A percentile compares a stretch with the other conserved stretches of the same genome.
phyloP scores from a whole-genome alignment of 2,797 vertebrate genomes.

The Falco berigora region DNA sequence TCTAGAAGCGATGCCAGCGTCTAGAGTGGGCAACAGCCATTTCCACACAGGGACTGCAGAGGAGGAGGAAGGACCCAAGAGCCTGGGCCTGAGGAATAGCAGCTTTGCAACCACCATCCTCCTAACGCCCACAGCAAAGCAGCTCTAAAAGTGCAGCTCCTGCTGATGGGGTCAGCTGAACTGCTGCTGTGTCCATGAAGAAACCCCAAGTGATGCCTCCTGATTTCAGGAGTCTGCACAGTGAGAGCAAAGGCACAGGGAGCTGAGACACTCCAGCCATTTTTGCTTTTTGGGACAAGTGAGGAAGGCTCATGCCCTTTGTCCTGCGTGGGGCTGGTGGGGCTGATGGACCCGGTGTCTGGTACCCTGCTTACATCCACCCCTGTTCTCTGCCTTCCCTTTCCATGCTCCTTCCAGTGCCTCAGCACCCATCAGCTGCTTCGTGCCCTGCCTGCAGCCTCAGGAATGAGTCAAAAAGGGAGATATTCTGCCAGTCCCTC shows the following conservation, averaged over 20 bases:
- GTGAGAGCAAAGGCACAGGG: not conserved
- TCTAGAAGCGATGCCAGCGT: not conserved
- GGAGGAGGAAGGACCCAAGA: not conserved
- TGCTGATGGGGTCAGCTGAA: not conserved
- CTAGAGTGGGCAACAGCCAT: not conserved
- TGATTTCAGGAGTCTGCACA: not conserved
- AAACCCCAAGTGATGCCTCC: not conserved
- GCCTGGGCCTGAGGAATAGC: not conserved
- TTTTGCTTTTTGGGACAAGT: not conserved
- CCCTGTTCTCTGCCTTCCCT: not conserved
- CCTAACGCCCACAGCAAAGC: not conserved
- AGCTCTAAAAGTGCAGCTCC: not conserved
- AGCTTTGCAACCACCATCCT: not conserved
- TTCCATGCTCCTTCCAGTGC: not conserved
- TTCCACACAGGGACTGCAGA: not conserved
- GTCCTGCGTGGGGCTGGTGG: fast-evolving
- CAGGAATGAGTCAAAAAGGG: not conserved
- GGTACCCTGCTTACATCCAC: not conserved
- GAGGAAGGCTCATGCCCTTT: not conserved
- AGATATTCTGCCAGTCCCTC: not conserved
- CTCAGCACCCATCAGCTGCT: not conserved
- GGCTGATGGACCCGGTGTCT: no score
- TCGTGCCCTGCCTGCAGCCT: not conserved
- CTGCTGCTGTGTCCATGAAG: not conserved
- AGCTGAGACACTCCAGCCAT: not conserved